Percentiles rank a stretch among this genome's conserved stretches.
Evolutionary conservation across 2,113 vertebrate species (phyloP).

Genomic region (Peromyscus polionotus): DNA sequence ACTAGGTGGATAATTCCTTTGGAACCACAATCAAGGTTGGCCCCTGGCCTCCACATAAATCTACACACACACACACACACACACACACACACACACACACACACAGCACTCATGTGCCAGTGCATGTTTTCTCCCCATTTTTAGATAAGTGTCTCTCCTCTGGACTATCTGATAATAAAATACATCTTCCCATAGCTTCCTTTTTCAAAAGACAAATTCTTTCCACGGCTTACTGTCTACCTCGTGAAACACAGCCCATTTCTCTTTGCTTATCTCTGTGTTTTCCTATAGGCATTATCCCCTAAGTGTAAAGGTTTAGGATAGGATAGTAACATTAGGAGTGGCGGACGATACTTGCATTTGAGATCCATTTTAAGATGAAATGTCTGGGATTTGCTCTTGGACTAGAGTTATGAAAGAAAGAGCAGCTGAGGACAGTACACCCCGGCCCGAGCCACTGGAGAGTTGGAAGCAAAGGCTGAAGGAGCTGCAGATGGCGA

Average conservation of each 20-base stretch:
- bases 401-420: neutral
- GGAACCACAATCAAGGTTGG: neutral
- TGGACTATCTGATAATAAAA: neutral
- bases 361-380: conserved; percentile 9
- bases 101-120: neutral
- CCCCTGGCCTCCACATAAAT: neutral
- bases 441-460: neutral
- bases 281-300: neutral
- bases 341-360: neutral
- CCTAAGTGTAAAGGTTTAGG: neutral
- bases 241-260: neutral
- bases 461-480: neutral
- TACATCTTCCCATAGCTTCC: neutral
- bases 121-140: too few species aligned
- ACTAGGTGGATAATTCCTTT: neutral
- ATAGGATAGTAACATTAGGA: neutral
- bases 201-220: neutral
- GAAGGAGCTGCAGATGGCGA: neutral
- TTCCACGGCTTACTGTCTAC: neutral
- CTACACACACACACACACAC: too few species aligned
- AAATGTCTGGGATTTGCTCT: neutral
- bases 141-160: neutral
- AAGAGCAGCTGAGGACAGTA: neutral
- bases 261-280: conserved; percentile 22
- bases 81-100: neutral